Base-by-base conservation (phyloP, 2,888 invertebrate genomes). In the Platycheirus rosarum region DNA sequence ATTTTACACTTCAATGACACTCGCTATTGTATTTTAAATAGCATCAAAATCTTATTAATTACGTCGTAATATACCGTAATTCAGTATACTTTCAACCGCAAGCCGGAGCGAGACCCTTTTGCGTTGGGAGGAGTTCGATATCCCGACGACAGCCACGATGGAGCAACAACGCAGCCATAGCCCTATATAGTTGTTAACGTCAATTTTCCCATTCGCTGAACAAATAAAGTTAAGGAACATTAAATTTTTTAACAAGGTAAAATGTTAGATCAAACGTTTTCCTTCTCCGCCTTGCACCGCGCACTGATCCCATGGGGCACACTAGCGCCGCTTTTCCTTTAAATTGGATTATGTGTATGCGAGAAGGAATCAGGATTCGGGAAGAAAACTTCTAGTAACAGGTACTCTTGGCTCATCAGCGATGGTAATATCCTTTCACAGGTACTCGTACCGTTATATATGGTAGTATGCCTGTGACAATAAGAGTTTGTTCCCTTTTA, bases 171-270 rank as follows among this genome's bases (percentile, higher is more conserved):
- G 11, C 35, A 35, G n/a, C 37, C 23, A 20, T 13, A 32, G 37
- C 44, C 8, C 68, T 37, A 9, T n/a, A 5, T n/a, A 37, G 55
- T 55, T 37, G 55, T 57, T 57, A 46, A 40, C 51, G 60, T 40
- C 75, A 71, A 80, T 80, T 80, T 75, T 80, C 75, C 65, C 70
- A 70, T 80, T 75, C 75, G 66, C 57, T 75, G 66, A 80, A 71
- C 75, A 80, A 80, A 80, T 71, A 80, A 75, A 70, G 70, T 80
- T 80, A 75, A 48, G 80, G 70, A 75, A 75, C 75, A 80, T 80
- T 80, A 66, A 80, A 75, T 75, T 80, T n/a, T 80, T 80, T 80
- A 80, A 80, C 80, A 80, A 80, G 80, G 76, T 80, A 69, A 60
- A 74, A 65, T 68, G 62, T 60, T 23, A 75, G 70, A 75, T 80